Evolutionary conservation across 2,888 invertebrate genomes (phyloP).

Genomic region (Agrochola lota): DNA sequence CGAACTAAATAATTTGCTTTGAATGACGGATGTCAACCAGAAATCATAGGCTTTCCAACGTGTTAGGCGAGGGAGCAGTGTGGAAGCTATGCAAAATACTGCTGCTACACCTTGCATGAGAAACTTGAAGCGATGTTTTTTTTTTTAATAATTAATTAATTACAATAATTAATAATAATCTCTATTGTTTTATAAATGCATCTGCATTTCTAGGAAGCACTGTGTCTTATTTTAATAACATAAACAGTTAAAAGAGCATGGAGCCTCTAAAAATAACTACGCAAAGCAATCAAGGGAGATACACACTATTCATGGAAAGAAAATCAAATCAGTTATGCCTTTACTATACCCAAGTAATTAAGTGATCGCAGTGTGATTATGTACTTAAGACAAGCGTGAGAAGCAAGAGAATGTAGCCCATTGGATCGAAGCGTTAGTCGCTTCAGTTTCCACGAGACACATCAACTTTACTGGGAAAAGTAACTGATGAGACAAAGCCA

Average conservation of each 20-base stretch:
- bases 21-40: too few species aligned
- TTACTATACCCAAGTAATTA: conserved; percentile 53
- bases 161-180: too few species aligned
- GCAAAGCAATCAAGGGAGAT: neutral
- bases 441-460: conserved; percentile 77
- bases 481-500: conserved; percentile 52
- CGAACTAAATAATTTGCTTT: neutral
- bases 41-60: neutral
- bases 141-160: neutral
- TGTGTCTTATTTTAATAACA: neutral
- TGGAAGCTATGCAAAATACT: neutral
- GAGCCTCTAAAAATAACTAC: neutral
- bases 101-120: neutral
- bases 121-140: neutral
- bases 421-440: conserved; percentile 52
- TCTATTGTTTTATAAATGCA: too few species aligned
- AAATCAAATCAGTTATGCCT: conserved; percentile 44
- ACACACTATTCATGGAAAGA: conserved; percentile 27
- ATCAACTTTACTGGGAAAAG: conserved; percentile 68
- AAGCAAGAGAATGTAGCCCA: conserved; percentile 62
- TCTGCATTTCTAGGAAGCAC: neutral
- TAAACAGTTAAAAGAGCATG: conserved; percentile 11
- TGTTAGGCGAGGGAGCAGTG: too few species aligned
- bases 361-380: conserved; percentile 58
- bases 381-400: conserved; percentile 64